These are phyloP conservation scores for Hyles vespertilio DNA, from an alignment of 1,140 invertebrate genomes.

Conservation along the genomic window DNA sequence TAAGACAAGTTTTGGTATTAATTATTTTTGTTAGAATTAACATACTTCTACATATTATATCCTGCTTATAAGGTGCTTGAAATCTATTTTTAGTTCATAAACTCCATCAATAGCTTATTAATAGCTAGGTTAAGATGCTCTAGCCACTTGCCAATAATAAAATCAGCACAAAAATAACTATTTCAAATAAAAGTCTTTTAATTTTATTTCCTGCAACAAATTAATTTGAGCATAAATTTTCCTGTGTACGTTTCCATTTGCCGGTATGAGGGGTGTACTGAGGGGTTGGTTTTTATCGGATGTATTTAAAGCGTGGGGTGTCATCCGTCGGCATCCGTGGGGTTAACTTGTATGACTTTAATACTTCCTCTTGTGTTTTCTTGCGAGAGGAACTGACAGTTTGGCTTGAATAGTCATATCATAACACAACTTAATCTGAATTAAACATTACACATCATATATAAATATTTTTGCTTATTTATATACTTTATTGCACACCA, in stretches of 20 bases:
- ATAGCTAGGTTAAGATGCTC: too few relatives aligned
- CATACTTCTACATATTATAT: not conserved
- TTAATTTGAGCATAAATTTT: slow-evolving; percentile 71
- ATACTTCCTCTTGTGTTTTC: slow-evolving; percentile 49
- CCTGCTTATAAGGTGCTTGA: not conserved
- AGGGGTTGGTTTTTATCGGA: slow-evolving; percentile 59
- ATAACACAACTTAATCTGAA: too few relatives aligned
- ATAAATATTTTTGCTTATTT: too few relatives aligned
- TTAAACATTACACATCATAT: too few relatives aligned
- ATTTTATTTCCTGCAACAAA: slow-evolving; percentile 57
- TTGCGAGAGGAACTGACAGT: not conserved
- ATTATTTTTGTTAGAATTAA: not conserved
- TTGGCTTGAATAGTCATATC: too few relatives aligned
- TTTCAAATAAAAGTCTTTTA: slow-evolving; percentile 21
- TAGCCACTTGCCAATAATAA: too few relatives aligned
- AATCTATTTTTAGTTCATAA: too few relatives aligned
- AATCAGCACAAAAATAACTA: too few relatives aligned
- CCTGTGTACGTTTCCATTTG: slow-evolving; percentile 59
- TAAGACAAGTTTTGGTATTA: not conserved
- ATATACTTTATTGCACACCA: too few relatives aligned
- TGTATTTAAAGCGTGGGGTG: slow-evolving; percentile 49
- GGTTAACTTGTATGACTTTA: slow-evolving; percentile 55
- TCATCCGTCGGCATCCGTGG: slow-evolving; percentile 22
- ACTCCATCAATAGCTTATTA: too few relatives aligned
- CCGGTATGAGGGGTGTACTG: slow-evolving; percentile 36